phyloP scores from a whole-genome alignment of 30 jellyfish, hydroid and myxozoan genomes.

The Rhopilema esculentum region DNA sequence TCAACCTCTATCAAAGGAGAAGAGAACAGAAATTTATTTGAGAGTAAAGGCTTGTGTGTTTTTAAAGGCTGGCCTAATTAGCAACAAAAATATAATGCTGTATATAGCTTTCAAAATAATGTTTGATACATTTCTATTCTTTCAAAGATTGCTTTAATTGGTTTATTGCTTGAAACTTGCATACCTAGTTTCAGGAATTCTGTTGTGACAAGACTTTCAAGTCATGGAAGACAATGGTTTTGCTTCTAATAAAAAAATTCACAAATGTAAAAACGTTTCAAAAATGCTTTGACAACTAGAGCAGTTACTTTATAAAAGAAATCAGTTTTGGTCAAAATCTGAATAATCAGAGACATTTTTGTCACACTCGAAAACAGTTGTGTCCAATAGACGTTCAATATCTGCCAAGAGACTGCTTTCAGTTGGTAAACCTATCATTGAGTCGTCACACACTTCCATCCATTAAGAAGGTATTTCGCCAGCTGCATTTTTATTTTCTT shows the following conservation, averaged over 20 bases:
- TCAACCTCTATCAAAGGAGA: constrained; percentile 7
- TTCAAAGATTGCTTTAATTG: neutral
- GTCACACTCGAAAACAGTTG: constrained; percentile 12
- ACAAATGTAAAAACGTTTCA: neutral
- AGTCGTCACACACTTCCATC: constrained; percentile 45
- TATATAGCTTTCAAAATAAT: constrained; percentile 5
- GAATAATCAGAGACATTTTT: constrained; percentile 2
- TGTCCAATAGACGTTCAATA: neutral
- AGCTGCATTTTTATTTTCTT: constrained; percentile 10
- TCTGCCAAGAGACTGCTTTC: constrained; percentile 22
- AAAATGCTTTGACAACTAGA: neutral
- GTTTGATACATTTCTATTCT: constrained; percentile 14
- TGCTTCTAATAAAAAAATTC: neutral
- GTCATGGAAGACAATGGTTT: neutral
- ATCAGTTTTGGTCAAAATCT: neutral
- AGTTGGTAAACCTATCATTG: constrained; percentile 35
- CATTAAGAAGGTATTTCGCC: constrained; percentile 46
- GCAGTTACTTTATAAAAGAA: neutral
- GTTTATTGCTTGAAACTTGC: constrained; percentile 3
- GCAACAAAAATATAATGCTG: neutral
- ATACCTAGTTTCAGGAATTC: constrained; percentile 1
- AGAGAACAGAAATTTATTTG: neutral
- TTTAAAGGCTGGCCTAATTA: neutral
- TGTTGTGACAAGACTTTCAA: constrained; percentile 8
- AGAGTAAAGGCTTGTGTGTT: constrained; percentile 1